Evolutionary conservation across 2,888 invertebrate species (phyloP), one percentile per base, ranked within the genome.

Genomic region (Anarsia innoxiella): DNA sequence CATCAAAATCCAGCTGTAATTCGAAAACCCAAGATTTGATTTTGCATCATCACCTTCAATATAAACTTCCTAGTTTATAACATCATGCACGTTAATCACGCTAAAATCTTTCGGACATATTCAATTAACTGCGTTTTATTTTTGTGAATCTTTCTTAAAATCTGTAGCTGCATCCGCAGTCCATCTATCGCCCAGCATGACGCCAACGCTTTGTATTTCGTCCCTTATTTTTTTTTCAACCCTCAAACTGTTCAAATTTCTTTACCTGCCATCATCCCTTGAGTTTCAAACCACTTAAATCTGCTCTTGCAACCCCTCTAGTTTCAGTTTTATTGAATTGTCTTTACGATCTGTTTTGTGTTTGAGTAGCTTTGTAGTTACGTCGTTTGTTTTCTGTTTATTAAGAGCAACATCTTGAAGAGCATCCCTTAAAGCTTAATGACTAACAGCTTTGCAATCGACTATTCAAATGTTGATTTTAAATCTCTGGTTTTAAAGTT

Each of bases 221-320:
- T 79, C 80, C 84, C 82, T 78, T 69, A 63, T 68, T 83, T 84
- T 79, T n/a, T 83, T 82, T 61, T 65, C 76, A 77, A 77, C 84
- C 84, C 80, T 79, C 66, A 70, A 68, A 79, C 74, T 70, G 80
- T 83, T 84, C 69, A 66, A 79, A 82, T 82, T 82, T 80, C 78
- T 78, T 66, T 84, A 84, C 84, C 84, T 84, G 84, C 76, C 58
- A 49, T 42, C 56, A 59, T 56, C 60, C 61, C 52, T 59, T 46
- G 42, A 8, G 14, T 33, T 23, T 3, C 26, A 13, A 16, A 10
- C 9, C 23, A 43, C 51, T 1, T 53, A 73, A 37, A 41, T 53
- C 48, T 33, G 11, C 12, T 11, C 29, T 5, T 0, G 0, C 3
- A 8, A 1, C 4, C 25, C 41, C 36, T 32, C 16, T 1, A 69